Conservation (phyloP, 2,888 invertebrate genomes). For the Melanargia galathea region DNA sequence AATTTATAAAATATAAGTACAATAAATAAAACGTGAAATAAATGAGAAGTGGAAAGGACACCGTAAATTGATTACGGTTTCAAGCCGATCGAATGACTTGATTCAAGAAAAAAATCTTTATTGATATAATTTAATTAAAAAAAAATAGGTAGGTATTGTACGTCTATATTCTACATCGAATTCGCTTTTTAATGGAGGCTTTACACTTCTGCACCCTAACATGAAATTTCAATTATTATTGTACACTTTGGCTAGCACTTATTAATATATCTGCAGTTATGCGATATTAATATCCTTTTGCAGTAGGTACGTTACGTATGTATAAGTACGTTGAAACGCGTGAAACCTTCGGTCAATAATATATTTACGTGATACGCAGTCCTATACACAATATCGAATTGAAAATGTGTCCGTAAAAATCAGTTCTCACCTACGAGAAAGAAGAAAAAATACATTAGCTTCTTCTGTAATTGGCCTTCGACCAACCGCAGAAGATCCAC, state of each 20-base stretch:
- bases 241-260: constrained; percentile 9
- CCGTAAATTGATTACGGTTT: constrained; percentile 14
- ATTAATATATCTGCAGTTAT: neutral
- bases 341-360: too few species aligned
- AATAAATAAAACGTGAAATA: neutral
- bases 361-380: too few species aligned
- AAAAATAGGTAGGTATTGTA: neutral
- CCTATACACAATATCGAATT: too few species aligned
- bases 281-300: too few species aligned
- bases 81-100: constrained; percentile 3
- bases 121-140: neutral
- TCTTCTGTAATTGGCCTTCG: too few species aligned
- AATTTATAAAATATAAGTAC: neutral
- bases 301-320: too few species aligned
- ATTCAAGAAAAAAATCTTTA: neutral
- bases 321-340: neutral
- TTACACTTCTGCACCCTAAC: neutral
- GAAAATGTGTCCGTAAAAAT: too few species aligned
- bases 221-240: neutral
- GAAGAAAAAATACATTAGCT: too few species aligned
- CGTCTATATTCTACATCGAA: constrained; percentile 20
- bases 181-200: neutral
- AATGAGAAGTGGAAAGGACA: neutral
- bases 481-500: too few species aligned
- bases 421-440: too few species aligned